These are phyloP conservation scores for Teinopalpus imperialis DNA, from an alignment of 2,888 invertebrate species.

Conservation along the genomic window DNA sequence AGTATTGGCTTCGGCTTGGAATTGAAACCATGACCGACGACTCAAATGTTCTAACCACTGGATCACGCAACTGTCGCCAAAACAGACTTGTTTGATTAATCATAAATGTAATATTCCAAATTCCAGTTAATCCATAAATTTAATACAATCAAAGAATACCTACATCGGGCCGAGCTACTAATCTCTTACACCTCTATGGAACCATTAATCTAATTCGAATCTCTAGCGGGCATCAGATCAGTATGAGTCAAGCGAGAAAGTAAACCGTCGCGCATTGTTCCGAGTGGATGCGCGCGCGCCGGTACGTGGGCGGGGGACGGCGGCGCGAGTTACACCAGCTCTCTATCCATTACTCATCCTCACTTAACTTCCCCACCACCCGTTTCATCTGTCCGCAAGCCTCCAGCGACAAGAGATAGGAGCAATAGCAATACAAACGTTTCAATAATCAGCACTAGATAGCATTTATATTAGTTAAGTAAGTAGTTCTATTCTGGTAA, in stretches of 20 bases:
- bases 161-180: conserved; percentile 38
- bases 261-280: conserved; percentile 81
- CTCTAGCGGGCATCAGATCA: conserved; percentile 71
- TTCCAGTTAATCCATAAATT: conserved; percentile 21
- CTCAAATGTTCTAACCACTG: too few species aligned
- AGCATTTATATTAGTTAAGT: too few species aligned
- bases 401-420: too few species aligned
- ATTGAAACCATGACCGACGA: too few species aligned
- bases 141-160: conserved; percentile 46
- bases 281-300: conserved; percentile 74
- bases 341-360: conserved; percentile 73
- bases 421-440: too few species aligned
- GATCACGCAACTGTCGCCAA: too few species aligned
- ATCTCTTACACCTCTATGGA: conserved; percentile 47
- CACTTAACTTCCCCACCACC: neutral
- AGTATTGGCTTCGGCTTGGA: too few species aligned
- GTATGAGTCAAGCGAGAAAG: conserved; percentile 81
- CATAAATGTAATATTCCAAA: too few species aligned
- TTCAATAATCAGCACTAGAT: too few species aligned
- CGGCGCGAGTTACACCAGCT: conserved; percentile 78
- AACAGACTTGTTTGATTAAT: too few species aligned
- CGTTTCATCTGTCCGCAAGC: too few species aligned
- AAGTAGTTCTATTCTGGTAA: too few species aligned
- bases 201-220: conserved; percentile 72
- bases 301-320: conserved; percentile 65